A percentile compares a stretch with the other conserved stretches of the same genome.
phyloP scores from a whole-genome alignment of 2,888 invertebrate species.

The Stratiomys singularior region DNA sequence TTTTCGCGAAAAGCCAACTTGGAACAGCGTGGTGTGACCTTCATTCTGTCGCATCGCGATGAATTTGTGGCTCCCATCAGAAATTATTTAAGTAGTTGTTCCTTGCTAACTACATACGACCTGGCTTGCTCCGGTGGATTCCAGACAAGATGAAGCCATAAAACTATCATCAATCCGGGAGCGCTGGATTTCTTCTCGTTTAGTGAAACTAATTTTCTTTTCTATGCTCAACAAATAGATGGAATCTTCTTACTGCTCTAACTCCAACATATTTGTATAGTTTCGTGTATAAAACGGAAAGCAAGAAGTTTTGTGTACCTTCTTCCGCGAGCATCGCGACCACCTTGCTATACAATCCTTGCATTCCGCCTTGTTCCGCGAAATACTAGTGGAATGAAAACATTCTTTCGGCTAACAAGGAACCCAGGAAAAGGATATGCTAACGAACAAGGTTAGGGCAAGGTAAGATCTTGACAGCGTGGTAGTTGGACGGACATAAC shows the following conservation, averaged over 20 bases:
- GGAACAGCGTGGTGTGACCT: not conserved
- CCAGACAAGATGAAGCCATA: conserved; percentile 25
- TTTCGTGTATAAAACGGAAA: not conserved
- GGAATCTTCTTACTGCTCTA: conserved; percentile 1
- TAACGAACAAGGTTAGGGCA: not conserved
- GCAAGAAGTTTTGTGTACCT: conserved; percentile 29
- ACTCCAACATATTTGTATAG: conserved; percentile 35
- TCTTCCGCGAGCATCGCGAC: too few relatives aligned
- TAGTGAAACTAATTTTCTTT: conserved; percentile 41
- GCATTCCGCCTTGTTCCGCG: not conserved
- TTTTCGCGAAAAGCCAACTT: not conserved
- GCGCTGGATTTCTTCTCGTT: conserved; percentile 10
- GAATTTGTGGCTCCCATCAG: conserved; percentile 41
- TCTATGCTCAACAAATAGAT: not conserved
- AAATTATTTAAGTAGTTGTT: conserved; percentile 13
- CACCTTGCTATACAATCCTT: too few relatives aligned
- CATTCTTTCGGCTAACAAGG: conserved; percentile 8
- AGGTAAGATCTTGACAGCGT: not conserved
- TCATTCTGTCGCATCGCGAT: conserved; percentile 27
- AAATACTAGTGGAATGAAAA: not conserved
- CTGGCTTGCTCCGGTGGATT: conserved; percentile 11
- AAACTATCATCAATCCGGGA: conserved; percentile 20
- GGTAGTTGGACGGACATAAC: not conserved
- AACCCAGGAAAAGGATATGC: conserved; percentile 11
- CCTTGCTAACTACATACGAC: conserved; percentile 24